phyloP scores from a whole-genome alignment of 2,113 vertebrate genomes.

The Sturnira hondurensis region DNA sequence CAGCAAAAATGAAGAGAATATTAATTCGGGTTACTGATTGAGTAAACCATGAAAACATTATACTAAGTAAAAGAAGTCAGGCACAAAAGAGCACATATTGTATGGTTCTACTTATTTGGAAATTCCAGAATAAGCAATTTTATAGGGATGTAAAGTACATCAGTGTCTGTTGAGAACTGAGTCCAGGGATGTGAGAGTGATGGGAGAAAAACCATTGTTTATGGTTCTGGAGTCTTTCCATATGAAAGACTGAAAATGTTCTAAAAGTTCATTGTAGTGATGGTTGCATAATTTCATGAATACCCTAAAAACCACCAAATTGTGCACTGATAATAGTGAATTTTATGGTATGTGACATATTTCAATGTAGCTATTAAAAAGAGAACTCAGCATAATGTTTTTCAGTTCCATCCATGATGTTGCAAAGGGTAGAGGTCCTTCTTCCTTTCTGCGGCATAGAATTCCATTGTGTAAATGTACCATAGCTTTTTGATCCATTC shows the following conservation, averaged over 20 bases:
- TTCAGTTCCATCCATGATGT: no score
- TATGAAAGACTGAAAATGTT: background rate
- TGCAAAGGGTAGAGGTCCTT: no score
- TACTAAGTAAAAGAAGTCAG: background rate
- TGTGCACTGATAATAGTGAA: background rate
- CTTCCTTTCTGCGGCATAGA: no score
- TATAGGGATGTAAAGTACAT: background rate
- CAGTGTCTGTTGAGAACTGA: background rate
- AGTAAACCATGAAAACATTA: background rate
- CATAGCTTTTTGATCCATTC: no score
- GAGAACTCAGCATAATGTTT: no score
- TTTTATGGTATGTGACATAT: background rate
- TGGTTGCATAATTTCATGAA: background rate
- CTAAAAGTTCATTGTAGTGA: background rate
- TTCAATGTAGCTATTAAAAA: background rate
- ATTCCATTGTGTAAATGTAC: no score
- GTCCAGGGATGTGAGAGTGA: background rate
- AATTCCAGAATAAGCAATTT: background rate
- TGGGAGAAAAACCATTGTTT: background rate
- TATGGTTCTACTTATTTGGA: background rate
- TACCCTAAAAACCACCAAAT: background rate
- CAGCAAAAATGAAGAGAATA: background rate
- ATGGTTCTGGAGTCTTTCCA: background rate
- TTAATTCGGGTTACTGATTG: background rate
- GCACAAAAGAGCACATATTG: background rate